A percentile compares a stretch with the other conserved stretches of the same genome.
phyloP scores from a whole-genome alignment of 2,113 vertebrate species.

The Lepus timidus region DNA sequence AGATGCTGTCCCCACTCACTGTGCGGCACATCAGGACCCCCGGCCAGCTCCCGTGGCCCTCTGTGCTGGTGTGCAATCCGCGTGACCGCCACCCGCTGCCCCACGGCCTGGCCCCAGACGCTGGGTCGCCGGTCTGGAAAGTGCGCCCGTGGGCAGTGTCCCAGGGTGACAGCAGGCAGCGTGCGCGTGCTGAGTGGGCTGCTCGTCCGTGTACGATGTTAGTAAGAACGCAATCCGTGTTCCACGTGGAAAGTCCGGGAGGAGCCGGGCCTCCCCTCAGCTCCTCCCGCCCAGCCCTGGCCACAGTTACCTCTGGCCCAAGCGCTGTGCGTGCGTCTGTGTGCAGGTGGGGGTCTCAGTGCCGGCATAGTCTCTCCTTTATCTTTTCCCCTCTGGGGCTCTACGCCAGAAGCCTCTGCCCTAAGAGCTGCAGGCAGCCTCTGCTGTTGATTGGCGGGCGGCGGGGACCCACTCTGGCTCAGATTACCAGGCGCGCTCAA shows the following conservation, averaged over 20 bases:
- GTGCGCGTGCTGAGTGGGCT: constrained; percentile 52
- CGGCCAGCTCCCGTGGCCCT: constrained; percentile 76
- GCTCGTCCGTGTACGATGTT: background rate
- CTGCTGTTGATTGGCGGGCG: constrained; percentile 27
- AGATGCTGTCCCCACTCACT: constrained; percentile 89
- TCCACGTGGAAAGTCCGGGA: constrained; percentile 7
- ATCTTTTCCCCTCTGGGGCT: background rate
- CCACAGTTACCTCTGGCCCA: constrained; percentile 56
- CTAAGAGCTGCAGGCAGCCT: constrained; percentile 11
- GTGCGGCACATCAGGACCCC: constrained; percentile 84
- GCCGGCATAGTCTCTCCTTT: constrained; percentile 76
- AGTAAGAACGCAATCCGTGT: background rate
- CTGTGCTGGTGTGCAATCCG: constrained; percentile 68
- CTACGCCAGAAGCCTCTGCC: constrained; percentile 64
- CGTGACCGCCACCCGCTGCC: constrained; percentile 36
- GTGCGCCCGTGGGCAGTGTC: background rate
- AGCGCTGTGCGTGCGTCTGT: constrained; percentile 10
- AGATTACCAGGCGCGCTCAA: constrained; percentile 56
- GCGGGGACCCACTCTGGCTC: constrained; percentile 48
- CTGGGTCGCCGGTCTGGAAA: constrained; percentile 59
- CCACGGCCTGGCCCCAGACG: constrained; percentile 58
- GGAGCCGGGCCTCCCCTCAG: background rate
- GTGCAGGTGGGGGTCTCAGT: constrained; percentile 24
- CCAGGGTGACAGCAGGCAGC: background rate
- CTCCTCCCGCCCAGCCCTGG: constrained; percentile 67